Percentiles rank a stretch among this genome's conserved stretches.
Evolutionary conservation across 2,888 invertebrate species (phyloP).

Genomic region (Stramonita haemastoma): DNA sequence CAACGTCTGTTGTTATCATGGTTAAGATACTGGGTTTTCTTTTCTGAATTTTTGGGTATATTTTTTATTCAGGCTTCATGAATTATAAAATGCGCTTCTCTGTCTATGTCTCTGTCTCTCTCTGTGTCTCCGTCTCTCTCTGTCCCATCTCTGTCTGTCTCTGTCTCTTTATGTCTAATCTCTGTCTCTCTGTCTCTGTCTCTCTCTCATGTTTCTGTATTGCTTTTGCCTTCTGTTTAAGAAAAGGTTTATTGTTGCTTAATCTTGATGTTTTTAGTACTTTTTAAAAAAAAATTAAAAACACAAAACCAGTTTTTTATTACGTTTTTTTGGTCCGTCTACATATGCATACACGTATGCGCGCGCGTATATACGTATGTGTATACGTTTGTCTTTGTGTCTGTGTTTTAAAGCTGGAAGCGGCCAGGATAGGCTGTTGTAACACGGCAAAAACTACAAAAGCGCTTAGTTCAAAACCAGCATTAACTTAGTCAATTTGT

Average conservation of each 20-base stretch:
- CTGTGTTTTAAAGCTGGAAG: neutral
- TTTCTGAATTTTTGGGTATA: too few species aligned
- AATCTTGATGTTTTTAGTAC: neutral
- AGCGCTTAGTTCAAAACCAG: neutral
- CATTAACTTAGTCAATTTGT: neutral
- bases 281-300: neutral
- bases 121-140: neutral
- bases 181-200: neutral
- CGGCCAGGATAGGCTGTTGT: too few species aligned
- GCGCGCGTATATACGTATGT: neutral
- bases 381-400: neutral
- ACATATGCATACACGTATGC: neutral
- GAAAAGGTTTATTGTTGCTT: neutral
- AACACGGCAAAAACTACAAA: neutral
- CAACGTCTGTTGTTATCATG: too few species aligned
- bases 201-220: neutral
- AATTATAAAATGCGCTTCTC: too few species aligned
- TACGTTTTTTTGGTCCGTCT: neutral
- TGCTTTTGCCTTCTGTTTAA: neutral
- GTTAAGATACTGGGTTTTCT: too few species aligned
- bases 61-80: too few species aligned
- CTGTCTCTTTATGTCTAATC: neutral
- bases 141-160: neutral
- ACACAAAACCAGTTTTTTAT: neutral
- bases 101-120: neutral